A percentile compares a stretch with the other conserved stretches of the same genome.
These are phyloP conservation scores for Peribatodes rhomboidaria DNA, from an alignment of 2,888 invertebrate species.

Conservation along the genomic window DNA sequence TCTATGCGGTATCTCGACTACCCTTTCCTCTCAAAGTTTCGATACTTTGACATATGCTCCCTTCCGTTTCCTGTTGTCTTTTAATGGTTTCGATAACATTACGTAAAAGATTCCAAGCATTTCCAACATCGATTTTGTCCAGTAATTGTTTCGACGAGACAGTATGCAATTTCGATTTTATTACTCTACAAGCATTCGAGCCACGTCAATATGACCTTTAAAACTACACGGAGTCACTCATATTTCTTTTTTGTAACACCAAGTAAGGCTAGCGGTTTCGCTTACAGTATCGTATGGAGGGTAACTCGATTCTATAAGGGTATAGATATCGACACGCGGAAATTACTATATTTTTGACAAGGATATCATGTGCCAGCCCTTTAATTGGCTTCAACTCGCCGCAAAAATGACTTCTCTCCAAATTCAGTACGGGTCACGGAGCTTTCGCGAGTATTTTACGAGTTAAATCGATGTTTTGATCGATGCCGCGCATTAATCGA, in stretches of 20 bases:
- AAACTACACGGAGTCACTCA: constrained; percentile 29
- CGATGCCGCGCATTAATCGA: constrained; percentile 37
- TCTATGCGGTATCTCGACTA: not conserved
- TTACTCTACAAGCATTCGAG: not conserved
- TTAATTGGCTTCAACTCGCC: constrained; percentile 52
- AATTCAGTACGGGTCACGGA: constrained; percentile 36
- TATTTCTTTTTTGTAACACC: constrained; percentile 40
- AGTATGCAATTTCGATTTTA: constrained; percentile 17
- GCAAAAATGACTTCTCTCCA: constrained; percentile 36
- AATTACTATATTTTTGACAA: constrained; percentile 58
- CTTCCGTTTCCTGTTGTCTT: not conserved
- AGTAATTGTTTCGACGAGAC: not conserved
- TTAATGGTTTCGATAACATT: not conserved
- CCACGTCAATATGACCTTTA: constrained; percentile 40
- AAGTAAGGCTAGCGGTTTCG: constrained; percentile 64
- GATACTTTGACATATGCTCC: too few species aligned
- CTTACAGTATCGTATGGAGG: constrained; percentile 65
- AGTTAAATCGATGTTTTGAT: constrained; percentile 39
- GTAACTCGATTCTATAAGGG: constrained; percentile 68
- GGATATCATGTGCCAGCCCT: constrained; percentile 61
- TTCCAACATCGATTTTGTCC: not conserved
- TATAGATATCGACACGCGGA: constrained; percentile 63
- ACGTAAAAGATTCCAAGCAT: not conserved
- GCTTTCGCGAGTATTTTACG: constrained; percentile 36
- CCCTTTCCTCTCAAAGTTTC: too few species aligned